Base-by-base conservation (phyloP, 2,888 invertebrate genomes). In the Leucophenga maculata region DNA sequence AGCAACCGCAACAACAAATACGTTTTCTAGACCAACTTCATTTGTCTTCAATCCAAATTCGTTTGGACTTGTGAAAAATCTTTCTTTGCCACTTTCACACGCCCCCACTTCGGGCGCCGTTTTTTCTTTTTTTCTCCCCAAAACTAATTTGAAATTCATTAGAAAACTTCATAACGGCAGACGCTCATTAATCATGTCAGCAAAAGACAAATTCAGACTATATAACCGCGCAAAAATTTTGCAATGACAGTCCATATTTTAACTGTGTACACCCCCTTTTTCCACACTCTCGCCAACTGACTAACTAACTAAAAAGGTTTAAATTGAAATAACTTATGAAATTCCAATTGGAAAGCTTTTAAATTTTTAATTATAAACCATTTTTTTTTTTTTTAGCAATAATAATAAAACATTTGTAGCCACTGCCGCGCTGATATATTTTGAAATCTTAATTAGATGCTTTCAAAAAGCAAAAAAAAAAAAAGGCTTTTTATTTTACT, bases 361-460 rank as follows among this genome's bases (percentile, higher is more conserved):
- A 59, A 16, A n/a, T 59, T 59, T 59, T 59, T 59, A 32, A 59
- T 59, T 59, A 32, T 32, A 32, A 55, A 55, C 26, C 11, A 55
- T 55, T 55, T 55, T 55, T 55, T 14, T 26, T 26, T 55, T 55
- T 55, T 55, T 55, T 14, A 26, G 9, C 6, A 50, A 50, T 50
- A 50, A 39, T 39, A 39, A 39, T 39, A 39, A 39, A 39, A 39
- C 26, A 26, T 26, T 46, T 46, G 46, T 46, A 4, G 46, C n/a
- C n/a, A n/a, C 46, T 46, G 46, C 46, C 13, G 46, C 46, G 57
- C 26, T 57, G 57, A 59, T 32, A 59, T 32, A 59, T 59, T 59
- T 59, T 59, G 59, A 59, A 59, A 59, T 59, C 59, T 32, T 59
- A 59, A 59, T 59, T 59, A 59, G 32, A 16, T 59, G 59, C 59